phyloP scores from a whole-genome alignment of 2,113 vertebrate species.

The Oostethus manadensis region DNA sequence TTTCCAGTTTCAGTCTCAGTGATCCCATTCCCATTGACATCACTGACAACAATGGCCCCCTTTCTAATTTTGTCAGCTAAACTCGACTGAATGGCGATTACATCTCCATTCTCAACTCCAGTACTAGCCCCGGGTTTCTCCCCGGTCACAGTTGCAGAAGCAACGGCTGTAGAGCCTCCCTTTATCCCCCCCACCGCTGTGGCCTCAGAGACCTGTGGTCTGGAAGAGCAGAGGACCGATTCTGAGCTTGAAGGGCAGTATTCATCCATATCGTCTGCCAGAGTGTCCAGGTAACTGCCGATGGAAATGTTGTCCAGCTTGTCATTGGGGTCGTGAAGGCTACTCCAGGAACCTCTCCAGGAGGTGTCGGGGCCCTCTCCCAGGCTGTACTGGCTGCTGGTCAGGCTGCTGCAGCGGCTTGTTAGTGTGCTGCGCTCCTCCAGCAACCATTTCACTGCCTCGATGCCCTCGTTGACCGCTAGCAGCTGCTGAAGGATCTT shows the following conservation, averaged over 20 bases:
- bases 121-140: constrained; percentile 28
- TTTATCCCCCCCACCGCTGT: constrained; percentile 19
- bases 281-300: constrained; percentile 91
- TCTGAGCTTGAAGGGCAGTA: constrained; percentile 80
- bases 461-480: constrained; percentile 91
- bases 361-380: constrained; percentile 83
- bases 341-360: constrained; percentile 90
- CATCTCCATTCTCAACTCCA: constrained; percentile 18
- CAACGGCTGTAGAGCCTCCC: constrained; percentile 30
- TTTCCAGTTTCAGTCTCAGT: constrained; percentile 7
- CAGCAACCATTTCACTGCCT: constrained; percentile 91
- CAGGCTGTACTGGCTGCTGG: constrained; percentile 95
- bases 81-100: constrained; percentile 13
- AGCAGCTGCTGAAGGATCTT: constrained; percentile 93
- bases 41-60: constrained; percentile 8
- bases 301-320: constrained; percentile 93
- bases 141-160: neutral
- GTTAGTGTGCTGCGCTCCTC: constrained; percentile 86
- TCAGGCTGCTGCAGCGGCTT: constrained; percentile 91
- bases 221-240: constrained; percentile 59
- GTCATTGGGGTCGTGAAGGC: constrained; percentile 89
- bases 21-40: constrained; percentile 9
- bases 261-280: constrained; percentile 90
- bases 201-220: constrained; percentile 54
- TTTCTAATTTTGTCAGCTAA: constrained; percentile 9